Percentiles rank a stretch among this genome's conserved stretches.
phyloP scores from a whole-genome alignment of 2,888 invertebrate genomes.

The Camponotus fellah region DNA sequence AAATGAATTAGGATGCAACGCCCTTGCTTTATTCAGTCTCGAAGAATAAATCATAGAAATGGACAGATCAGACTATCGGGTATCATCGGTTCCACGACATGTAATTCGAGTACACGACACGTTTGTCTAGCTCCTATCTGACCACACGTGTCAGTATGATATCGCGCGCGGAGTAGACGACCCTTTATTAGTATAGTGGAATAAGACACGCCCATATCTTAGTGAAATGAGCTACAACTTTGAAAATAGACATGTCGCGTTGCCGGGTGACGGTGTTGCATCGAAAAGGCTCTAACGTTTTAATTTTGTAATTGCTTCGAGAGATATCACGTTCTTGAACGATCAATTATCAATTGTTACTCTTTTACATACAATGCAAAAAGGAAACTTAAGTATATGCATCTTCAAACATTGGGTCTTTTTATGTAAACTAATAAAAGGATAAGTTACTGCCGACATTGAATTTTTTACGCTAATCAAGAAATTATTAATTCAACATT shows the following conservation, averaged over 20 bases:
- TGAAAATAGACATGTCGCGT: constrained; percentile 27
- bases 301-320: constrained; percentile 23
- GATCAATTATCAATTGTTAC: background rate
- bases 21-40: background rate
- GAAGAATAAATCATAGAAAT: constrained; percentile 36
- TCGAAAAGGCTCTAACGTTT: constrained; percentile 6
- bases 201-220: constrained; percentile 50
- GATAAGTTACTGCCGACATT: background rate
- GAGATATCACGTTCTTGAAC: background rate
- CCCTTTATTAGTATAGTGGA: constrained; percentile 44
- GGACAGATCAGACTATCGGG: constrained; percentile 4
- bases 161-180: constrained; percentile 1
- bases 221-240: constrained; percentile 39
- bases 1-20: constrained; percentile 22
- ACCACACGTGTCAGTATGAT: constrained; percentile 25
- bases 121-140: constrained; percentile 39
- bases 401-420: background rate
- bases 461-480: background rate
- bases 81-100: constrained; percentile 17
- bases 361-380: background rate
- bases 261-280: background rate
- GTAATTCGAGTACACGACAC: constrained; percentile 41
- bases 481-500: background rate
- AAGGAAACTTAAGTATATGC: background rate
- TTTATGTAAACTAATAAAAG: background rate